Conservation (phyloP, 2,113 vertebrate genomes). For the Spea bombifrons region DNA sequence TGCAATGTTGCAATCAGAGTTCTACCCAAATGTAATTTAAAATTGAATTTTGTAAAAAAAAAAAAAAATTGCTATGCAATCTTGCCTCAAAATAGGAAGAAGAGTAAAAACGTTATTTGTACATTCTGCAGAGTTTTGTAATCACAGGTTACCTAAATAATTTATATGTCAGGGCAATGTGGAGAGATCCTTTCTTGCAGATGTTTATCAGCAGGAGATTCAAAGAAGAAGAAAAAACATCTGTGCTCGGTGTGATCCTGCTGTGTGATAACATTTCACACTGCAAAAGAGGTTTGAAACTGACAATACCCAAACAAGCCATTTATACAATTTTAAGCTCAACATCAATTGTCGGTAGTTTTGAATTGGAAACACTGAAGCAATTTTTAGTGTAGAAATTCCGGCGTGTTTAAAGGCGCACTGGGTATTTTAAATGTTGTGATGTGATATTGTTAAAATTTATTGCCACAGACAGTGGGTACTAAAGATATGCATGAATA, state of each 20-base stretch:
- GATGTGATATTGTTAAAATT: background rate
- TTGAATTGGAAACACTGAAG: background rate
- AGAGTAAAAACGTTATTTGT: too few relatives aligned
- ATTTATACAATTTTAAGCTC: constrained; percentile 4
- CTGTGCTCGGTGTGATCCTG: constrained; percentile 18
- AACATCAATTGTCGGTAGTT: constrained; percentile 23
- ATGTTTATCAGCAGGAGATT: constrained; percentile 42
- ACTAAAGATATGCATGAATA: background rate
- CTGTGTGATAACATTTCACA: constrained; percentile 5
- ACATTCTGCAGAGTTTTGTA: background rate
- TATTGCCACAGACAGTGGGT: background rate
- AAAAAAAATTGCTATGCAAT: too few relatives aligned
- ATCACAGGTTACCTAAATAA: constrained; percentile 25
- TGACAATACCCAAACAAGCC: constrained; percentile 17
- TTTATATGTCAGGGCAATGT: constrained; percentile 2
- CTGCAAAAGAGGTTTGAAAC: constrained; percentile 3
- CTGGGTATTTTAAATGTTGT: background rate
- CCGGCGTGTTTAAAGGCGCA: background rate
- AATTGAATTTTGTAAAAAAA: too few relatives aligned
- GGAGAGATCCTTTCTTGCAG: constrained; percentile 20
- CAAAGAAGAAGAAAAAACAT: background rate
- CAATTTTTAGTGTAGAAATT: background rate
- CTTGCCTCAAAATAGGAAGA: too few relatives aligned
- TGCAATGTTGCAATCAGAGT: too few relatives aligned
- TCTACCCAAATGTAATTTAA: too few relatives aligned